Conservation (phyloP, 2,888 invertebrate genomes). For the Lithosia quadra region DNA sequence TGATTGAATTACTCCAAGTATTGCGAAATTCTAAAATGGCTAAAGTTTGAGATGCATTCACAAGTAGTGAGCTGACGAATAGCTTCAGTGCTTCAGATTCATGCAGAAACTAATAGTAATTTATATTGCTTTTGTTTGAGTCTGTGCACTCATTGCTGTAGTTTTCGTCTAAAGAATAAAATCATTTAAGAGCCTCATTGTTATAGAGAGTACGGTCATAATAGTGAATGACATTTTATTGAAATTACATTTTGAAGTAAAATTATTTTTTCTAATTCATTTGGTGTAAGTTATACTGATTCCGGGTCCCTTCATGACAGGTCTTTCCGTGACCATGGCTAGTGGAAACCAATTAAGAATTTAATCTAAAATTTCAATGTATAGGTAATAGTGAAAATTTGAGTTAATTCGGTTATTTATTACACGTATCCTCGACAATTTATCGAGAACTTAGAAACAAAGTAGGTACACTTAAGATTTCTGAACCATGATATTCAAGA, state of each 20-base stretch:
- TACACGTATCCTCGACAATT: not conserved
- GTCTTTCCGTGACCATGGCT: no score
- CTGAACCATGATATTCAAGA: no score
- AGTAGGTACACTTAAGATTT: no score
- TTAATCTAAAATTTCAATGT: not conserved
- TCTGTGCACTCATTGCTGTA: not conserved
- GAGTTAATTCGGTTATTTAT: not conserved
- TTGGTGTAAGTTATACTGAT: no score
- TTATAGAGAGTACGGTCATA: not conserved
- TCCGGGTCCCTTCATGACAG: no score
- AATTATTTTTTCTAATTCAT: no score
- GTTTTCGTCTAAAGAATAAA: not conserved
- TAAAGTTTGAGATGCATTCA: constrained; percentile 46
- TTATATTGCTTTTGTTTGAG: constrained; percentile 18
- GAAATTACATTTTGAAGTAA: no score
- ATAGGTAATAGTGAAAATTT: no score
- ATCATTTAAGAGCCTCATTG: not conserved
- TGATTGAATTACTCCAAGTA: constrained; percentile 47
- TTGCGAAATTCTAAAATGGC: constrained; percentile 46
- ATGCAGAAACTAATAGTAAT: constrained; percentile 33
- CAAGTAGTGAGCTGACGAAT: constrained; percentile 38
- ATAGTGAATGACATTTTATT: no score
- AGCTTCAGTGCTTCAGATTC: constrained; percentile 35
- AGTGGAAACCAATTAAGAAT: no score
- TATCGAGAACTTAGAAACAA: not conserved